phyloP scores from a whole-genome alignment of 2,113 vertebrate species.

The Rostratula benghalensis region DNA sequence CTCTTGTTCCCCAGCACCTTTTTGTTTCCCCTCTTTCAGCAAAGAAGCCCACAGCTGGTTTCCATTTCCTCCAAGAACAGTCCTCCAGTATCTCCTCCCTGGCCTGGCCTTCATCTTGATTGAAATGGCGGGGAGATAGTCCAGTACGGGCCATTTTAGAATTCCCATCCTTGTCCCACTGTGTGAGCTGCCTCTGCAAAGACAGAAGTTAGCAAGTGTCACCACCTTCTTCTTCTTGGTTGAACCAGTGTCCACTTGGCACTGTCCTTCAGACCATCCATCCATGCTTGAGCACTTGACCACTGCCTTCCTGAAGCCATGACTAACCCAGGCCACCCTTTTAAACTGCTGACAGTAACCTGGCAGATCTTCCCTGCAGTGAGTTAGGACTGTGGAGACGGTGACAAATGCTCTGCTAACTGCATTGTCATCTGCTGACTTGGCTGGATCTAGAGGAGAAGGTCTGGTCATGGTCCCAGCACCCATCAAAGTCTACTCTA shows the following conservation, averaged over 20 bases:
- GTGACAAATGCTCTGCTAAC: background rate
- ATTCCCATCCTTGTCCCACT: background rate
- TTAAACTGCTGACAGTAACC: background rate
- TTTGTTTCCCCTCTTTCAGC: background rate
- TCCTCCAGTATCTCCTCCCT: background rate
- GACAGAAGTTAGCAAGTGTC: background rate
- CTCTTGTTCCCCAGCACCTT: background rate
- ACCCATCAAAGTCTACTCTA: background rate
- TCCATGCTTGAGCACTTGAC: background rate
- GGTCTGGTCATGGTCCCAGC: background rate
- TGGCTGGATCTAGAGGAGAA: background rate
- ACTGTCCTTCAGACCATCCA: background rate
- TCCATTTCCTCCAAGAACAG: background rate
- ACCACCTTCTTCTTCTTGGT: background rate
- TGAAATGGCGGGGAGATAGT: background rate
- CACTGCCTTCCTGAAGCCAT: background rate
- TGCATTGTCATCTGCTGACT: background rate
- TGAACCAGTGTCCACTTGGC: background rate
- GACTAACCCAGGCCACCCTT: background rate
- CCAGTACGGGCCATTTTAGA: background rate
- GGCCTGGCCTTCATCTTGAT: background rate
- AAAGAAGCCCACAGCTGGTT: background rate
- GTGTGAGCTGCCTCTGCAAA: background rate
- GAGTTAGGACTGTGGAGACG: background rate
- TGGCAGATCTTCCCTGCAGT: background rate